phyloP scores from a whole-genome alignment of 2,888 invertebrate species.

The Archips crataeganus region DNA sequence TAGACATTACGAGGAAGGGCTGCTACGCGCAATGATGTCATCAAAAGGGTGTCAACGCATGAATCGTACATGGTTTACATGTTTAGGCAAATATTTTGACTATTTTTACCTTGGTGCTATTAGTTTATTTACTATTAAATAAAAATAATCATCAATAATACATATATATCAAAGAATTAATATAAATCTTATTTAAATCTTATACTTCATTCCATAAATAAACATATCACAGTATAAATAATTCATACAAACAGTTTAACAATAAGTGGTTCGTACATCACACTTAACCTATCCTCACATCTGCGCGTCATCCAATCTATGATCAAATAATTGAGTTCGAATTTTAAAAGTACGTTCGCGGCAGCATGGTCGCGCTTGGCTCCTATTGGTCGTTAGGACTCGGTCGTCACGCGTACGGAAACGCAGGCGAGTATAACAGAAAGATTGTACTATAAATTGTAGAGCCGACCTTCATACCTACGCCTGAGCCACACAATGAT shows the following conservation, averaged over 20 bases:
- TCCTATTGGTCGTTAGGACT: slow-evolving; percentile 40
- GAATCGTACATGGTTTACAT: background rate
- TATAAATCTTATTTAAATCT: background rate
- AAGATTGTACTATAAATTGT: slow-evolving; percentile 51
- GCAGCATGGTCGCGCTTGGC: slow-evolving; percentile 33
- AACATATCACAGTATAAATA: slow-evolving; percentile 1
- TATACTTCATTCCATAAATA: background rate
- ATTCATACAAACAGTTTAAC: slow-evolving; percentile 18
- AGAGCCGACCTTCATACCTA: slow-evolving; percentile 49
- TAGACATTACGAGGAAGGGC: slow-evolving; percentile 1
- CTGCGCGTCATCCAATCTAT: slow-evolving; percentile 41
- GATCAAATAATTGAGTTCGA: slow-evolving; percentile 40
- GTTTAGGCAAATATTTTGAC: background rate
- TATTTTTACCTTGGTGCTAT: background rate
- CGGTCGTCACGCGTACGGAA: slow-evolving; percentile 44
- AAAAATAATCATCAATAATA: background rate
- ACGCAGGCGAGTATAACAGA: slow-evolving; percentile 44
- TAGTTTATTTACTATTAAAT: background rate
- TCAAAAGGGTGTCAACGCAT: background rate
- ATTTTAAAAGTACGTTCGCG: slow-evolving; percentile 41
- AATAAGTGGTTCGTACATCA: slow-evolving; percentile 21
- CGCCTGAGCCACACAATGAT: slow-evolving; percentile 35
- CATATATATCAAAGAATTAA: background rate
- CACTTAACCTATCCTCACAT: slow-evolving; percentile 40
- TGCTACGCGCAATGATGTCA: background rate